A percentile compares a stretch with the other conserved stretches of the same genome.
Conservation (phyloP, 37 sponge, comb jelly and placozoan genomes). For the Geodia barretti region DNA sequence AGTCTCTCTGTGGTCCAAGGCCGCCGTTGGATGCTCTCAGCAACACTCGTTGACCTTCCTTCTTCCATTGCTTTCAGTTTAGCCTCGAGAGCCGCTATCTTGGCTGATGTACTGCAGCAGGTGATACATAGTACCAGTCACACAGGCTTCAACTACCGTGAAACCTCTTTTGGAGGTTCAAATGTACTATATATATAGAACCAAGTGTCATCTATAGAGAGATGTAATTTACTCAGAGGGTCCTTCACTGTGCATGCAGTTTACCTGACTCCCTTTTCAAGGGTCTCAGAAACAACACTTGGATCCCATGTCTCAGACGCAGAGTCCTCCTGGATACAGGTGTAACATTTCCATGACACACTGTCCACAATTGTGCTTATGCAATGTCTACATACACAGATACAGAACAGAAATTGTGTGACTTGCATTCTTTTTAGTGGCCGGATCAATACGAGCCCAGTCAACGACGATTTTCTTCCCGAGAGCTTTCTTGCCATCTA, state of each 20-base stretch:
- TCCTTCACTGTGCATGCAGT: not conserved
- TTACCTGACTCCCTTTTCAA: slow-evolving; percentile 55
- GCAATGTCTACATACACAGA: too few species aligned
- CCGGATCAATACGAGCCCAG: slow-evolving; percentile 73
- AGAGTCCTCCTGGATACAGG: slow-evolving; percentile 10
- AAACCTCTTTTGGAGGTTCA: too few species aligned
- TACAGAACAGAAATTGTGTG: too few species aligned
- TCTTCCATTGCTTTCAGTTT: slow-evolving; percentile 80
- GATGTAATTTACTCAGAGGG: not conserved
- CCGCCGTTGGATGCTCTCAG: not conserved
- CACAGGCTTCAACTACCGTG: not conserved
- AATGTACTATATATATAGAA: too few species aligned
- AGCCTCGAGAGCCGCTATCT: slow-evolving; percentile 85
- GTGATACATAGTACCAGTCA: not conserved
- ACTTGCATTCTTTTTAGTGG: slow-evolving; percentile 45
- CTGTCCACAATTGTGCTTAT: too few species aligned
- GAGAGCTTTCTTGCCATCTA: slow-evolving; percentile 73
- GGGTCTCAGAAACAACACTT: slow-evolving; percentile 63
- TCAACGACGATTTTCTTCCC: slow-evolving; percentile 75
- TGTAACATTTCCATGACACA: too few species aligned
- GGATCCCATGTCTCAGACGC: slow-evolving; percentile 79
- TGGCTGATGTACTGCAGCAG: slow-evolving; percentile 54
- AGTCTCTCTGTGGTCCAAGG: not conserved
- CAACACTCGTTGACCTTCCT: not conserved
- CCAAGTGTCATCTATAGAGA: too few species aligned